Evolutionary conservation across 2,888 invertebrate genomes (phyloP).

Genomic region (Anthrax anthrax): DNA sequence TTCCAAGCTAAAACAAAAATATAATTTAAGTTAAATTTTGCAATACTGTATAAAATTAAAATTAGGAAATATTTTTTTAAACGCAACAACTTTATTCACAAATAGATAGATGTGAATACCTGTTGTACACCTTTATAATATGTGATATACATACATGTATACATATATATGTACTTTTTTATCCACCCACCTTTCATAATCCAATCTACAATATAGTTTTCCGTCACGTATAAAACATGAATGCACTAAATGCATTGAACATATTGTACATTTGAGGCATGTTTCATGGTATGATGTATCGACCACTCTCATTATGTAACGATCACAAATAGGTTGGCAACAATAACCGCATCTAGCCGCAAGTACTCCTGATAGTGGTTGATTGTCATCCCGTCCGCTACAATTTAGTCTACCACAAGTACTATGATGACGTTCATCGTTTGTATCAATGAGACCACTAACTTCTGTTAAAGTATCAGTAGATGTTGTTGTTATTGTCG

Average conservation of each 20-base stretch:
- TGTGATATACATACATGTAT: no score
- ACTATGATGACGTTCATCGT: constrained; percentile 3
- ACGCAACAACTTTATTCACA: no score
- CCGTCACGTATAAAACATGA: constrained; percentile 63
- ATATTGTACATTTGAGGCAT: constrained; percentile 62
- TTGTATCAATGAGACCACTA: constrained; percentile 18
- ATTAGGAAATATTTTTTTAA: no score
- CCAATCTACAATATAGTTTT: constrained; percentile 60
- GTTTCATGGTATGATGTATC: constrained; percentile 62
- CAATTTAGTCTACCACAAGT: constrained; percentile 1
- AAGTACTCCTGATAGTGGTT: constrained; percentile 11
- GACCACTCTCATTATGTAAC: constrained; percentile 59
- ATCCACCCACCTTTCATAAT: constrained; percentile 57
- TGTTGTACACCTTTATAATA: no score
- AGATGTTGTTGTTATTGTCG: constrained; percentile 16
- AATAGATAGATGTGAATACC: no score
- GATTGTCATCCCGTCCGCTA: constrained; percentile 7
- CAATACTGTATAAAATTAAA: no score
- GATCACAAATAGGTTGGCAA: constrained; percentile 55
- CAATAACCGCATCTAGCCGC: constrained; percentile 46
- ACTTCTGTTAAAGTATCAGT: constrained; percentile 14
- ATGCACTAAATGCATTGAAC: constrained; percentile 52
- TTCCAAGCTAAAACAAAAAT: no score
- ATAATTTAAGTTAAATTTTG: no score
- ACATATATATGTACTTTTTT: no score